Evolutionary conservation across 2,888 invertebrate species (phyloP), one percentile per base, ranked within the genome.

Genomic region (Sphinx pinastri): DNA sequence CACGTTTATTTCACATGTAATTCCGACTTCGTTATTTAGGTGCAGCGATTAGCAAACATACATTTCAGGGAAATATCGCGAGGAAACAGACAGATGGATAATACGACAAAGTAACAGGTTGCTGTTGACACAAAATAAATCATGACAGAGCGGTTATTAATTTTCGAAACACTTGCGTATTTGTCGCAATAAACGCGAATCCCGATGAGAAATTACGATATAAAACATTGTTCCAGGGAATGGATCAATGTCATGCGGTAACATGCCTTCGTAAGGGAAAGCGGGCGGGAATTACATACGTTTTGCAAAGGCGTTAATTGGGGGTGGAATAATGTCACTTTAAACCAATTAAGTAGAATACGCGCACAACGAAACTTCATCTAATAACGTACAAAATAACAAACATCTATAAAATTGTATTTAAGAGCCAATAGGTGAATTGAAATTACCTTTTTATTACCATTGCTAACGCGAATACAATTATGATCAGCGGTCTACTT

Each of bases 11-110:
- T 55, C 19, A 19, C 19, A 55, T 10, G 19, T 19, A 10, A 19
- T 55, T 19, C 19, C 10, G 6, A 16, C 11, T 47, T 60, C 60
- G 12, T 60, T 47, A 60, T 47, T 47, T 11, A 60, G 16, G 16
- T 47, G 47, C 60, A 60, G 16, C 47, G 45, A n/a, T 12, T 25
- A 54, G 38, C 14, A 57, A 11, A 19, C 57, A 57, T 25, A 57
- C 19, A 47, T 47, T 45, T 45, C 47, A 38, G 45, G 19, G 60
- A 47, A 60, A 63, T 63, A 13, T 63, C 52, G 45, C 49, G 5
- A 49, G 63, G 49, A 63, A 63, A 49, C 60, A 60, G 47, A 47
- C 47, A 60, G 38, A 60, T 47, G 47, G 45, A 47, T 60, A 60
- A 12, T 59, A 59, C 31, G 19, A 25, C 57, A 57, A 25, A 25